These are phyloP conservation scores for Campoplex nolae DNA, from an alignment of 2,888 invertebrate genomes.

Conservation along the genomic window DNA sequence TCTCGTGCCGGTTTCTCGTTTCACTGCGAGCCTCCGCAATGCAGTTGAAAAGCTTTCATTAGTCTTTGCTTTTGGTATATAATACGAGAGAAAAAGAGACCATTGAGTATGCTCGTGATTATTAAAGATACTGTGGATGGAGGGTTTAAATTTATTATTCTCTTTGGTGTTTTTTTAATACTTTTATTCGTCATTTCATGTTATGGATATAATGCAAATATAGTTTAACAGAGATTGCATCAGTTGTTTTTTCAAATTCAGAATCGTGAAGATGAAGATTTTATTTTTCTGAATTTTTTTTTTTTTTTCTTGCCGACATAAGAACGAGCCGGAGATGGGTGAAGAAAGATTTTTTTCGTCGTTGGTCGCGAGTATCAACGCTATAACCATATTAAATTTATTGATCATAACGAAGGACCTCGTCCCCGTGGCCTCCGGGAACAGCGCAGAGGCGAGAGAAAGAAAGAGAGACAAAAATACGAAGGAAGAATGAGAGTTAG, in stretches of 20 bases:
- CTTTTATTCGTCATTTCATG: background rate
- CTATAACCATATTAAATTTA: constrained; percentile 77
- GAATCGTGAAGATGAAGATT: constrained; percentile 38
- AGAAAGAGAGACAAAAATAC: constrained; percentile 20
- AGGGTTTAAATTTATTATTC: constrained; percentile 39
- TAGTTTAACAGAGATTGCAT: constrained; percentile 24
- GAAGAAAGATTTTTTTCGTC: constrained; percentile 59
- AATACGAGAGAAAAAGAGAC: background rate
- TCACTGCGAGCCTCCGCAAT: constrained; percentile 61
- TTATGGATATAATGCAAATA: constrained; percentile 1
- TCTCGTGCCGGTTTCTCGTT: constrained; percentile 51
- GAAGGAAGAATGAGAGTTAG: constrained; percentile 16
- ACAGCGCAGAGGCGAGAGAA: constrained; percentile 29
- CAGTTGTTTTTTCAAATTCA: background rate
- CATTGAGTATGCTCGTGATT: constrained; percentile 20
- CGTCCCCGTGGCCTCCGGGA: constrained; percentile 57
- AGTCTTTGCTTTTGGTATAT: constrained; percentile 67
- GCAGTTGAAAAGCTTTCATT: constrained; percentile 72
- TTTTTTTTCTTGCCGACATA: constrained; percentile 14
- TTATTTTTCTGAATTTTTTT: constrained; percentile 29
- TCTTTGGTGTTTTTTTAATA: background rate
- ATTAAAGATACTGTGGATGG: background rate
- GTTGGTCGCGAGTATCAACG: constrained; percentile 69
- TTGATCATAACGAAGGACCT: constrained; percentile 77
- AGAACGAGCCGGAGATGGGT: constrained; percentile 32